Evolutionary conservation across 2,888 invertebrate genomes (phyloP), one percentile per base, ranked within the genome.

Genomic region (Hydriomena furcata): DNA sequence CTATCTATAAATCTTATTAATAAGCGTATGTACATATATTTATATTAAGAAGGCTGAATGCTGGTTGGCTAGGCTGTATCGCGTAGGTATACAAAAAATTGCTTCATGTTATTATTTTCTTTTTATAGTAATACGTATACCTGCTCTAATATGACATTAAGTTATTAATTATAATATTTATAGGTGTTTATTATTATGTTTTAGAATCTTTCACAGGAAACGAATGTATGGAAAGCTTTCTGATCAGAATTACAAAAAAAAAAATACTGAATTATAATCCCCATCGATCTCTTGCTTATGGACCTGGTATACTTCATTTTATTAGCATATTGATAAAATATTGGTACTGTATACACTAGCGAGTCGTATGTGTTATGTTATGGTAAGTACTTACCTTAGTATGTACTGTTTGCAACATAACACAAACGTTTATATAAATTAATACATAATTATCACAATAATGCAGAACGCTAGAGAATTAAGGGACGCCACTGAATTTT

Each of bases 21-120:
- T 82, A 80, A 79, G 74, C 63, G 13, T 65, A 71, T 87, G 85
- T 86, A 87, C 81, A 87, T 79, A 82, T 86, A 86, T 84, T 85
- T 85, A 86, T 84, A 84, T 68, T 69, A 79, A 79, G 79, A 44
- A 51, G 47, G 52, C 52, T 52, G 58, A 77, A 77, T 69, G 61
- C 64, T 60, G 58, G 76, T 82, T 75, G 63, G 75, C 68, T 71
- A 73, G 70, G 63, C 55, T 73, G 66, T 65, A 60, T 66, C 57
- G 43, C 24, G 31, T 76, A 72, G 65, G 70, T 74, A 73, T 72
- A 71, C 71, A 76, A 71, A 76, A 66, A 24, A 66, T 63, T 64
- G 70, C 67, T 71, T 74, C 64, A 74, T 76, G 74, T 80, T 79
- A 73, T 58, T 63, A 61, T 52, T 53, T 56, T 50, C 23, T 51